Evolutionary conservation across 2,888 invertebrate species (phyloP).

Genomic region (Tetragonula carbonaria): DNA sequence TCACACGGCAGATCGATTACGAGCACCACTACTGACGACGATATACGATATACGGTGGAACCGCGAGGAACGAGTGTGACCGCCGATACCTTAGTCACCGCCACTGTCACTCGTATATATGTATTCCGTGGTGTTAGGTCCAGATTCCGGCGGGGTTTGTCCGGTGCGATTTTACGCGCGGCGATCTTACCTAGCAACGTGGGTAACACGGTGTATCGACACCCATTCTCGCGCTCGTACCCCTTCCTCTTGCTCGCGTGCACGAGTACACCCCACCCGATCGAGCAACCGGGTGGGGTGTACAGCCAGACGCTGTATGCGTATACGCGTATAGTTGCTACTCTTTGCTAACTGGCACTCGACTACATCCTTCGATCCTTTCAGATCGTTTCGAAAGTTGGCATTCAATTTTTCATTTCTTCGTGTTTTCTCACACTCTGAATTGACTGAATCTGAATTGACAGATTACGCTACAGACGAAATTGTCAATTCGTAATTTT

Average conservation of each 20-base stretch:
- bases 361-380: not conserved
- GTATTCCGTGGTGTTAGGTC: constrained; percentile 55
- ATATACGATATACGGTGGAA: not conserved
- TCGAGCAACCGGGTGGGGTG: constrained; percentile 70
- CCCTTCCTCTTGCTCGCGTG: constrained; percentile 66
- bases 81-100: constrained; percentile 35
- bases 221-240: constrained; percentile 52
- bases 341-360: not conserved
- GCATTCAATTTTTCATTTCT: not conserved
- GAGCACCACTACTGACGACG: not conserved
- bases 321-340: constrained; percentile 38
- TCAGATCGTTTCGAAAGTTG: not conserved
- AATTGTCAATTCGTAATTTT: not conserved
- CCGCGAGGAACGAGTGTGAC: constrained; percentile 19
- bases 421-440: not conserved
- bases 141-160: constrained; percentile 67
- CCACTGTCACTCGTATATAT: constrained; percentile 40
- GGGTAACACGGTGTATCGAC: constrained; percentile 65
- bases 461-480: not conserved
- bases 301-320: constrained; percentile 30
- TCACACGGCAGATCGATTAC: not conserved
- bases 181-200: constrained; percentile 68
- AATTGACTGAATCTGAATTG: not conserved
- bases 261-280: constrained; percentile 68
- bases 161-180: constrained; percentile 69